Evolutionary conservation across 2,888 invertebrate genomes (phyloP).

Genomic region (Agrochola lota): DNA sequence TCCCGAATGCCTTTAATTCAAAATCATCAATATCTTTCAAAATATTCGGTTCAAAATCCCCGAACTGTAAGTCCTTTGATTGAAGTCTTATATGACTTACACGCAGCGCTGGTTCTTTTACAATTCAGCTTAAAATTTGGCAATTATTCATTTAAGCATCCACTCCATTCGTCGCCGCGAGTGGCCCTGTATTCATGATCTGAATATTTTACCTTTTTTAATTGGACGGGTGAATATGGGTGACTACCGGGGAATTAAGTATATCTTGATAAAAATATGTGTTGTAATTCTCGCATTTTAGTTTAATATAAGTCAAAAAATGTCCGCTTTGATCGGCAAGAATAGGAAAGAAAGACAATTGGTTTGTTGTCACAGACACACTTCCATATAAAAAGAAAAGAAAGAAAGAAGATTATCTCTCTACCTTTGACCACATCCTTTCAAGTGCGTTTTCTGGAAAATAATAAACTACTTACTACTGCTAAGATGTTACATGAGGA

Average conservation of each 20-base stretch:
- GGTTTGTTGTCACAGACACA: not conserved
- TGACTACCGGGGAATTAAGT: conserved; percentile 12
- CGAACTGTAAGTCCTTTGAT: not conserved
- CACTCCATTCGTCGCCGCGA: conserved; percentile 38
- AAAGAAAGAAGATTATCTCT: not conserved
- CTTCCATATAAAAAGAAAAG: not conserved
- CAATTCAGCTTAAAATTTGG: conserved; percentile 45
- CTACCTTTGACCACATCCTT: too few species aligned
- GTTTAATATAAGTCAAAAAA: not conserved
- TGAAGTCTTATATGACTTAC: conserved; percentile 13
- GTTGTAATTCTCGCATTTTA: not conserved
- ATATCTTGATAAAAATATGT: conserved; percentile 29
- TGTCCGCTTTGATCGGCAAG: not conserved
- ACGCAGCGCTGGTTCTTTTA: conserved; percentile 20
- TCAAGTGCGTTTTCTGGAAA: too few species aligned
- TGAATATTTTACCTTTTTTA: conserved; percentile 62
- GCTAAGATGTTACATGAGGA: not conserved
- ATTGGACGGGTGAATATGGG: conserved; percentile 48
- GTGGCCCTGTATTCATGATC: conserved; percentile 42
- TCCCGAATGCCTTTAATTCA: not conserved
- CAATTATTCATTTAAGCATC: conserved; percentile 57
- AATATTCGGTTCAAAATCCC: conserved; percentile 10
- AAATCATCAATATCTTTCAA: conserved; percentile 4
- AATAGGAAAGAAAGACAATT: not conserved
- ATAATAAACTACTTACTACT: not conserved